Base-by-base conservation (phyloP, 2,888 invertebrate species). In the Cryptosula pallasiana region DNA sequence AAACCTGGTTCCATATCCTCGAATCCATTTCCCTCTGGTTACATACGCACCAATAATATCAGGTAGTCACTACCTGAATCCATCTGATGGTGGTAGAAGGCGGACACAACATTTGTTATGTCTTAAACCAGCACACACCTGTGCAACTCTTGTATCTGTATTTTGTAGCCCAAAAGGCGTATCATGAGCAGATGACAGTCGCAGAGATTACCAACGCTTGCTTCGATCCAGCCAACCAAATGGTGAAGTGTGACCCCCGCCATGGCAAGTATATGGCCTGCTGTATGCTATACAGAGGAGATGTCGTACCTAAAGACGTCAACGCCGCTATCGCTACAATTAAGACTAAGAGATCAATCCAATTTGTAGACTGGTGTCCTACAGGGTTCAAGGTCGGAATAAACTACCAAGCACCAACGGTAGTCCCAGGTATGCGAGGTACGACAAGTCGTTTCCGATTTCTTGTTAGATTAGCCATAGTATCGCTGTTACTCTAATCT, bases 81-180 rank as follows among this genome's bases (percentile, higher is more conserved):
- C n/a, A n/a, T n/a, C n/a, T n/a, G n/a, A n/a, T n/a, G n/a, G n/a
- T n/a, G n/a, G n/a, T n/a, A n/a, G n/a, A n/a, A n/a, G n/a, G n/a
- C n/a, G n/a, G n/a, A n/a, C n/a, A n/a, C n/a, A n/a, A n/a, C n/a
- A n/a, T n/a, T n/a, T n/a, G n/a, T n/a, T n/a, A n/a, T n/a, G n/a
- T n/a, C n/a, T n/a, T n/a, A n/a, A n/a, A n/a, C n/a, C n/a, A n/a
- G n/a, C n/a, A n/a, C n/a, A n/a, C n/a, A n/a, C n/a, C n/a, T n/a
- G n/a, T n/a, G n/a, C n/a, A n/a, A n/a, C n/a, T n/a, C n/a, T n/a
- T n/a, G n/a, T n/a, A n/a, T n/a, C n/a, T n/a, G n/a, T n/a, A n/a
- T 25, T 5, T 94, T 86, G 93, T 93, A 0, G 93, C 94, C 73
- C 94, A 94, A 87, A 94, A 94, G 87, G 94, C 94, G 16, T 93